Percentiles rank a stretch among this genome's conserved stretches.
Conservation (phyloP, 1,140 invertebrate genomes). For the Saxidomus purpurata region DNA sequence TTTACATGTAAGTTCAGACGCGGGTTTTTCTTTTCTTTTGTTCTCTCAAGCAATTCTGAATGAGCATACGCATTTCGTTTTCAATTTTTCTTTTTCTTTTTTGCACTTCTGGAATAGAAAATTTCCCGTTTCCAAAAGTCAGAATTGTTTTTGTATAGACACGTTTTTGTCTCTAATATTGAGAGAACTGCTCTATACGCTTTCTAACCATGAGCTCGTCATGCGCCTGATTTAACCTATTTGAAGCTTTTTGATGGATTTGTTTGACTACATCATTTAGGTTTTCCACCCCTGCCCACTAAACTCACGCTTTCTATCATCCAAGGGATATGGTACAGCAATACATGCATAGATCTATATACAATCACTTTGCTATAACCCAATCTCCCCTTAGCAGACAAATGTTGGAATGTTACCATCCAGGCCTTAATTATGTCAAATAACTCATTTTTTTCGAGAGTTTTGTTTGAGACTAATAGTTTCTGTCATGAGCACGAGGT, state of each 20-base stretch:
- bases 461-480: neutral
- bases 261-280: slow-evolving; percentile 2
- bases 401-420: slow-evolving; percentile 13
- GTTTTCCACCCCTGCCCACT: slow-evolving; percentile 24
- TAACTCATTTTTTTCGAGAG: neutral
- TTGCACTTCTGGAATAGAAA: neutral
- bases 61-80: neutral
- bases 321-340: slow-evolving; percentile 26
- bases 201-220: neutral
- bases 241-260: neutral
- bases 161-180: neutral
- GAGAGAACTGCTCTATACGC: neutral
- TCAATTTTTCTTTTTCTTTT: neutral
- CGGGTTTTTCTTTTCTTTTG: too few species aligned
- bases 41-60: neutral
- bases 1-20: neutral
- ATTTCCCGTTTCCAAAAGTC: neutral
- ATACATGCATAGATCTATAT: slow-evolving; percentile 35
- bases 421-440: neutral
- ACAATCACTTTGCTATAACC: neutral
- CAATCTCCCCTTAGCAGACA: neutral
- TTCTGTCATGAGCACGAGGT: too few species aligned
- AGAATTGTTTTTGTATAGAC: neutral
- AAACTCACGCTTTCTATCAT: slow-evolving; percentile 2
- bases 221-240: neutral